Base-by-base conservation (phyloP, 1,140 invertebrate species). In the Scaptomyza pallida region DNA sequence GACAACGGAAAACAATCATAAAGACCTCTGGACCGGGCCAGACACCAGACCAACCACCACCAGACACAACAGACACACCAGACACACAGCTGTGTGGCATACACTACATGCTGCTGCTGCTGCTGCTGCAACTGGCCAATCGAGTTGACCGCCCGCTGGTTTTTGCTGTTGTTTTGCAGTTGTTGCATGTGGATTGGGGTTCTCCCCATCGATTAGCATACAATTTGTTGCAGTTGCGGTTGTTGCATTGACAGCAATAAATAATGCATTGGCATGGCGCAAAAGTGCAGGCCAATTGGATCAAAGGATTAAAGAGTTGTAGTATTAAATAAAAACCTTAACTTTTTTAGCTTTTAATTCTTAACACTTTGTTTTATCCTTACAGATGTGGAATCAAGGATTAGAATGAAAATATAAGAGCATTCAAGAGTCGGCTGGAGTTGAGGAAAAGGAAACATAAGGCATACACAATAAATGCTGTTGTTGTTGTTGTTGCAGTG, bases 181-280 rank as follows among this genome's bases (percentile, higher is more conserved):
- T 30, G 19, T n/a, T 43, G 37, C 40, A 37, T n/a, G 33, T 37
- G 33, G 12, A 3, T 37, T n/a, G 33, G 33, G 6, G 23, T 26
- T 37, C 33, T 16, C 12, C n/a, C 54, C 54, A 72, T 40, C 62
- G 62, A 72, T 72, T 72, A 72, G 69, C 69, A 72, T 72, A 72
- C 69, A 72, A 72, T 72, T 85, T 86, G 69, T 64, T 61, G 72
- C 37, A 35, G 47, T 37, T 52, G 37, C 8, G 12, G 21, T 40
- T 50, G 50, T 81, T 37, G 21, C 33, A 60, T 52, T 72, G 54
- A 43, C 61, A 69, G 80, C 81, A 75, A 85, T 86, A 86, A 85
- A 85, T 85, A 85, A 80, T 74, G 68, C 76, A 70, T 50, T 63
- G 51, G 43, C 60, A 55, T 57, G 50, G 44, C 26, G 40, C n/a